Conservation (phyloP, 2,888 invertebrate species). For the Drepanosiphum platanoidis region DNA sequence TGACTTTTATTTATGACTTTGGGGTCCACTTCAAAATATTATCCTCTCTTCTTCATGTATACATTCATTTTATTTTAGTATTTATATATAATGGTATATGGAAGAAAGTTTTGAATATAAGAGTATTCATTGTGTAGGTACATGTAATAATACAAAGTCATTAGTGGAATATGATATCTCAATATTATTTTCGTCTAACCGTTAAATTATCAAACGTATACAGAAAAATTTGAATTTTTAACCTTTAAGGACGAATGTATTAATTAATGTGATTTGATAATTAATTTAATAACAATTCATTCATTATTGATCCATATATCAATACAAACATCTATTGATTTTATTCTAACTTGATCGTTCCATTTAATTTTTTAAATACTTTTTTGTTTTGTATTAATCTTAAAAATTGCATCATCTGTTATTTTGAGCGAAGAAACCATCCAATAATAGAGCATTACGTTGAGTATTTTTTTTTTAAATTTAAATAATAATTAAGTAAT, state of each 20-base stretch:
- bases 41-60: slow-evolving; percentile 6
- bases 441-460: too few relatives aligned
- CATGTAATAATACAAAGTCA: background rate
- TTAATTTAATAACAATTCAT: too few relatives aligned
- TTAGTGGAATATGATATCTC: background rate
- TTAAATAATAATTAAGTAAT: too few relatives aligned
- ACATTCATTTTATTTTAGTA: background rate
- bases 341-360: too few relatives aligned
- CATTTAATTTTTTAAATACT: too few relatives aligned
- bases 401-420: too few relatives aligned
- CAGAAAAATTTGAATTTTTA: background rate
- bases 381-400: too few relatives aligned
- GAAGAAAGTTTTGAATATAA: background rate
- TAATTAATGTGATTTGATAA: too few relatives aligned
- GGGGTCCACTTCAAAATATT: slow-evolving; percentile 7
- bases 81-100: background rate
- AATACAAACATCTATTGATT: too few relatives aligned
- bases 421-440: too few relatives aligned
- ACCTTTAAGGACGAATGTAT: background rate
- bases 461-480: too few relatives aligned
- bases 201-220: background rate
- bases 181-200: background rate
- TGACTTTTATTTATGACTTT: slow-evolving; percentile 57
- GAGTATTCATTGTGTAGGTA: background rate
- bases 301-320: too few relatives aligned